phyloP scores from a whole-genome alignment of 2,888 invertebrate species.

The Ormyrus thymus region DNA sequence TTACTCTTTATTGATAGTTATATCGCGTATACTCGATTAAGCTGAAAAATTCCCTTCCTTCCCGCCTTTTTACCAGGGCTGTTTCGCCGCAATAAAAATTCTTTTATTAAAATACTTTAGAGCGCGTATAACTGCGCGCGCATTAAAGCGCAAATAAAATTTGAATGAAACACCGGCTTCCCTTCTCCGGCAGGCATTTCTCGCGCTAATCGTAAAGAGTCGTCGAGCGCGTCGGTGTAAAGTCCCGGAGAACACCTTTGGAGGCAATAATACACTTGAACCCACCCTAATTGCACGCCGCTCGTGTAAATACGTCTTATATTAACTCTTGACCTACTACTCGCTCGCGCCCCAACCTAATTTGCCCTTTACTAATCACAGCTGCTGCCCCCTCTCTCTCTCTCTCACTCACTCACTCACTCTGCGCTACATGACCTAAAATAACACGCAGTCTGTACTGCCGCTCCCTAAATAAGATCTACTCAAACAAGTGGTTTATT shows the following conservation, averaged over 20 bases:
- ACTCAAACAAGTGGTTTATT: constrained; percentile 49
- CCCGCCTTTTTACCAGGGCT: not conserved
- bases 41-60: constrained; percentile 10
- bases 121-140: constrained; percentile 8
- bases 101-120: constrained; percentile 30
- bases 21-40: constrained; percentile 39
- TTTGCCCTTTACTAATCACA: constrained; percentile 43
- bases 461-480: constrained; percentile 19
- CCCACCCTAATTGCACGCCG: constrained; percentile 3
- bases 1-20: constrained; percentile 46
- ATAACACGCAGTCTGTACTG: constrained; percentile 10
- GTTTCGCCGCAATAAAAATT: constrained; percentile 25
- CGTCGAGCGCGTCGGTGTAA: not conserved
- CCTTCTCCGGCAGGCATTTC: too few species aligned
- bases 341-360: constrained; percentile 28
- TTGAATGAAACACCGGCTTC: not conserved
- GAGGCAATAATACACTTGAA: too few species aligned
- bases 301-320: constrained; percentile 40
- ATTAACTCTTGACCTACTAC: constrained; percentile 42
- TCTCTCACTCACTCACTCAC: not conserved
- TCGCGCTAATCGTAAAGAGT: not conserved
- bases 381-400: not conserved
- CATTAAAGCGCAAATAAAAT: constrained; percentile 20
- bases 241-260: too few species aligned
- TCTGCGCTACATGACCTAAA: constrained; percentile 31